Base-by-base conservation (phyloP, 53 echinoderm and acorn worm genomes). In the Hippasteria phrygiana region DNA sequence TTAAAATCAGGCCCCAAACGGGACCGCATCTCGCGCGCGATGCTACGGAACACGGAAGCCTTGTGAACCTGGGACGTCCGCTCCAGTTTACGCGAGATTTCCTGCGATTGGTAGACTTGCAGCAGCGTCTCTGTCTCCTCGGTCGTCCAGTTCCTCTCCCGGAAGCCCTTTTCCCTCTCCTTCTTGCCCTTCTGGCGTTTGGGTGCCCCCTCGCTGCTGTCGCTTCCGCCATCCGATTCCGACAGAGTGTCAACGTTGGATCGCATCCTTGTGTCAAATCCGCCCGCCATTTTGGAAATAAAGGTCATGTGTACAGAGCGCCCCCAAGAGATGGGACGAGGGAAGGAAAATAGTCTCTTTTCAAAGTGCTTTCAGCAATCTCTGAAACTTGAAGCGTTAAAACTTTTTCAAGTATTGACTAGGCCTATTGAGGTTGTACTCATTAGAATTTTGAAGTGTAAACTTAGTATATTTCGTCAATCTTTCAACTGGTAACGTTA, bases 271-370 rank as follows among this genome's bases (percentile, higher is more conserved):
- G 39, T 8, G 1, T 71, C 31, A 38, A 71, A 71, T 71, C 27
- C 12, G 14, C 39, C 71, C 71, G 71, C 71, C 39, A 71, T 71
- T 71, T 71, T 71, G 71, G 17, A 1, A n/a, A 6, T 29, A 71
- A 7, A 28, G 1, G 14, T 29, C 5, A 17, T n/a, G 17, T 16
- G 14, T 9, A 0, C 13, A 71, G 71, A 37, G 71, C 71, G 71
- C 71, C 71, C 28, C 1, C 71, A 71, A 38, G 71, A 71, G 71
- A 71, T 27, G 38, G 29, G 64, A 64, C 1, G 4, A 3, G 10
- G 4, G 32, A 5, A 65, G 17, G n/a, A 0, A 16, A 29, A 1
- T 38, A 38, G 39, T 38, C 39, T 37, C 71, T 37, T 71, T 38
- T 71, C 71, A 71, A 29, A 0, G 38, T 39, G 5, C 71, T 37